Base-by-base conservation (phyloP, 1,140 invertebrate genomes). In the Antheraea pernyi region DNA sequence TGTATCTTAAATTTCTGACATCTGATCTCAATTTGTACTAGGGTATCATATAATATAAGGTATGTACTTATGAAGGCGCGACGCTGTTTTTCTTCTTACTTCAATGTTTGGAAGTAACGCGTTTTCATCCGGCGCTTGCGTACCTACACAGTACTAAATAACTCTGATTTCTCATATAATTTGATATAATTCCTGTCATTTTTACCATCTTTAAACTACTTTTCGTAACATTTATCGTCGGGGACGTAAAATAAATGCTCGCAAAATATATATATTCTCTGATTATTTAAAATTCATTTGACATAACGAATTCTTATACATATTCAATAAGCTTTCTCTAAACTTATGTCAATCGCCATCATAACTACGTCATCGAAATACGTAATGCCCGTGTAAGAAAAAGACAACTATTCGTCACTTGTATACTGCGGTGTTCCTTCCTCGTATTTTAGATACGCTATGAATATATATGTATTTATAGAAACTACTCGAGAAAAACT, bases 71-170 rank as follows among this genome's bases (percentile, higher is more conserved):
- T 53, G 48, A 59, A 46, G 46, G 65, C 70, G 37, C 62, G 59
- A 48, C 66, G 70, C 68, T 68, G 61, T 59, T 71, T 65, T 67
- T 59, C 71, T 60, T 30, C 10, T 60, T 10, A 19, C 58, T 46
- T 59, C 36, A 68, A 39, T 42, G 37, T 66, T 53, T n/a, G 58
- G 42, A 68, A 65, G 71, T 58, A 1, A 65, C 71, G 71, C 71
- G 61, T 69, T 66, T 66, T 69, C 63, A 59, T 59, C 37, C 36
- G 71, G 73, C 76, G 71, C 73, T 75, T 73, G 68, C 76, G 73
- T 69, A 72, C 67, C 1, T 16, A 53, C 16, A 53, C 16, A 53
- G 13, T 16, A 13, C 46, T 11, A 53, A 13, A 16, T 53, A 53
- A 53, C 46, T 53, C 46, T 6, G 46, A 11, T 7, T 53, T 53